Base-by-base conservation (phyloP, 2,113 vertebrate genomes). In the Myiagra hebetior region DNA sequence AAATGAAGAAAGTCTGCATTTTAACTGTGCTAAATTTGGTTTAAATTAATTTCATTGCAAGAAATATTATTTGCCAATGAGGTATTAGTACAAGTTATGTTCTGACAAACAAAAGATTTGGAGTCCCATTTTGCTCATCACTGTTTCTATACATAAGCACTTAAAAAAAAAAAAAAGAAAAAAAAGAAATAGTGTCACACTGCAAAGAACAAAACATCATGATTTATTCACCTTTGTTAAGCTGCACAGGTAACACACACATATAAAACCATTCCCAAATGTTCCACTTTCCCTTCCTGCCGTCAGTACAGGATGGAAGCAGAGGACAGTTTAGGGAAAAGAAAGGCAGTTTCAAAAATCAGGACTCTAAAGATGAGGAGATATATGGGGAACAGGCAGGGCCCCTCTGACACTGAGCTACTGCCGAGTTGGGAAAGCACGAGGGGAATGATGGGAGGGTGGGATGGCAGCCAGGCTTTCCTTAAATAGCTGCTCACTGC, bases 381-480 rank as follows among this genome's bases (percentile, higher is more conserved):
- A 1, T 21, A 22, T 12, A 2, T n/a, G 0, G 10, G 80, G 30
- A 37, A 33, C 0, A 21, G 53, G 53, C 62, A 62, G 53, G 27
- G n/a, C 13, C n/a, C 30, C 41, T 35, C 28, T 7, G 41, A 46
- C 33, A 74, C 4, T 15, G 42, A 60, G 4, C n/a, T 4, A 1
- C 39, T 18, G 20, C 15, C 0, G 0, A 5, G 65, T 55, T 28
- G 35, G 62, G 65, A 47, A 65, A 47, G 62, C 47, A 56, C 0
- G 2, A 22, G 18, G 31, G 46, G 52, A 85, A 53, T 6, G 63
- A 26, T 7, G 4, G 27, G 46, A 3, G 4, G 2, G 46, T 7
- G 47, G 49, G 55, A 14, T 1, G 12, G 42, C 11, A 65, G 46
- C 53, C 44, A 73, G 63, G 57, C 49, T 52, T n/a, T 52, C 91